Evolutionary conservation across 2,113 vertebrate species (phyloP), one percentile per base, ranked within the genome.

Genomic region (Heteronetta atricapilla): DNA sequence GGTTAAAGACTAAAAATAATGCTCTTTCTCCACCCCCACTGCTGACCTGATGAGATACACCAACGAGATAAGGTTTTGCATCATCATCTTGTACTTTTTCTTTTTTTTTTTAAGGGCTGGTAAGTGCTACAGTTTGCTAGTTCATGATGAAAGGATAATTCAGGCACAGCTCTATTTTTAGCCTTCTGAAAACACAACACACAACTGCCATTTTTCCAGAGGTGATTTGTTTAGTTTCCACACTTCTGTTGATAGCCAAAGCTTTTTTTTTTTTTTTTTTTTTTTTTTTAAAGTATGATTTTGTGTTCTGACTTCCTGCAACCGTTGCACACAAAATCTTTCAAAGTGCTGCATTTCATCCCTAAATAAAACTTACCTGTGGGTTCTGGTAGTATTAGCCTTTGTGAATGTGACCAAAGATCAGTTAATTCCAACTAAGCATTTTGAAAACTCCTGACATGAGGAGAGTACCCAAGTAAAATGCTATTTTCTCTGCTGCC

Each of bases 401-500:
- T 66, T 46, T 22, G 40, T 25, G 46, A 79, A 6, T 20, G 28
- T 60, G n/a, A 62, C 40, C 70, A 82, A 58, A 81, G 33, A 55
- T 72, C 31, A 29, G 3, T 40, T 53, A 23, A n/a, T 33, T 63
- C 50, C 44, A 91, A 2, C n/a, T 8, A 26, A 82, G 42, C 13
- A 8, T 56, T 82, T 53, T 44, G 52, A 40, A 69, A 68, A 64
- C 10, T 12, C 13, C 69, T 63, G 53, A 40, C 29, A 26, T 0
- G 0, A 67, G 42, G 67, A 3, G 42, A 33, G 19, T 23, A 63
- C 79, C n/a, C 42, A 70, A 67, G 67, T n/a, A 31, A 67, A 79
- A 22, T 18, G 36, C 29, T 36, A 0, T 72, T 81, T 86, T 42
- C 56, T 74, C 19, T 94, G 97, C 98, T 98, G 88, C 95, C 90